Evolutionary conservation across 1,140 invertebrate species (phyloP), one percentile per base, ranked within the genome.

Genomic region (Cherax destructor): DNA sequence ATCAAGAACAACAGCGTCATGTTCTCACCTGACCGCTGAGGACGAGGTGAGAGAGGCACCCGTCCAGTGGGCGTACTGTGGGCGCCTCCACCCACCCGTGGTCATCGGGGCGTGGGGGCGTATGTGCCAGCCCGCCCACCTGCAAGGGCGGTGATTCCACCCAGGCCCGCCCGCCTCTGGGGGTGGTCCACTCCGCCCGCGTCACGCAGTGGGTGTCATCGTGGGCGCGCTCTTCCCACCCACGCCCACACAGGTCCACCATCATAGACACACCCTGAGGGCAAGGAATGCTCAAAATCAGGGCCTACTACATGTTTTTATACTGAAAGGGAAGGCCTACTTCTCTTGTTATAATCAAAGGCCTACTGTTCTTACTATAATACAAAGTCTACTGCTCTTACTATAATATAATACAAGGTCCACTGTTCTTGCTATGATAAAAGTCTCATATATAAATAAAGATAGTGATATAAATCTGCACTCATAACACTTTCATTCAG

Each of bases 201-300:
- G 78, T 41, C 77, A 69, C 56, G 56, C 86, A 88, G 78, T 88
- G 86, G 30, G 86, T 21, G 49, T 88, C 86, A 11, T 72, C 59
- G 9, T 49, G 24, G 30, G 78, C 0, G 21, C 74, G 47, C 18
- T 81, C 78, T 50, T 72, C 61, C 86, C 86, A 88, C 16, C 86
- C 86, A 7, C 59, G 77, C 13, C 86, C 86, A 50, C 86, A 88
- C 18, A 88, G 59, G 78, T 88, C 86, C 77, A 88, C 56, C 86
- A 88, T 88, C 47, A 88, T 1, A 61, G 78, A 52, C 77, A 88
- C 86, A 21, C 77, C 56, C 86, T 87, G 52, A 13, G 77, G 47
- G 24, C 1, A 4, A 9, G 18, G 41, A 41, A 2, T 41, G 30
- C 30, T 41, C 30, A 41, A 41, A 41, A 41, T 41, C 30, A 41